Base-by-base conservation (phyloP, 2,113 vertebrate species). In the Pycnonotus jocosus region DNA sequence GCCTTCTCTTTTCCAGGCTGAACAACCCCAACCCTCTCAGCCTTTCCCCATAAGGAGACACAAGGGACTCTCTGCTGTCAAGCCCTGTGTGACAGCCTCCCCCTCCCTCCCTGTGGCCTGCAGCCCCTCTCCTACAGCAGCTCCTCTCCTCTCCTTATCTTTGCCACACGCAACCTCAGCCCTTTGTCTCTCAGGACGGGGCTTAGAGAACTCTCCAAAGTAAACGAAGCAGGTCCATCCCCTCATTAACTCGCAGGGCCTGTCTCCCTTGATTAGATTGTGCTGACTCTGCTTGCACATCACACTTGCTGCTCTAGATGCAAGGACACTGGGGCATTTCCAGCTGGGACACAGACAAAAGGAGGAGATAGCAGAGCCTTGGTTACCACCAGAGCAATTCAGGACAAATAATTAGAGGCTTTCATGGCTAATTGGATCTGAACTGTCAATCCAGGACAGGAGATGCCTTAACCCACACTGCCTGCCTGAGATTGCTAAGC, bases 401-500 rank as follows among this genome's bases (percentile, higher is more conserved):
- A 88, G 92, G 95, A 95, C 93, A 96, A 97, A 96, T 94, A 96
- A 95, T 94, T 95, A 97, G 79, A 96, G 88, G 80, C 92, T 95
- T 96, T 96, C 69, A 56, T 72, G 69, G 64, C 92, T 96, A 96
- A 96, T 96, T 96, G 95, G 93, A 94, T 96, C 93, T 60, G 38
- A 90, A 76, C 82, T 94, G 92, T 94, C 92, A 93, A 45, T 92
- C 92, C 88, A 90, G 94, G 90, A 90, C 94, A 95, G 90, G 72
- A 96, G 88, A 90, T 71, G 82, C 88, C 69, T 95, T 95, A 92
- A 92, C 90, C 45, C 86, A 86, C 85, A 20, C 92, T 88, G 93
- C 60, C 76, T 92, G 88, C 72, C 88, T 78, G 77, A 92, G 82
- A 94, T 81, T 90, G 76, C 88, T 95, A 92, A 94, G 65, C 82